Conservation (phyloP, 2,113 vertebrate species). For the Bos indicus region DNA sequence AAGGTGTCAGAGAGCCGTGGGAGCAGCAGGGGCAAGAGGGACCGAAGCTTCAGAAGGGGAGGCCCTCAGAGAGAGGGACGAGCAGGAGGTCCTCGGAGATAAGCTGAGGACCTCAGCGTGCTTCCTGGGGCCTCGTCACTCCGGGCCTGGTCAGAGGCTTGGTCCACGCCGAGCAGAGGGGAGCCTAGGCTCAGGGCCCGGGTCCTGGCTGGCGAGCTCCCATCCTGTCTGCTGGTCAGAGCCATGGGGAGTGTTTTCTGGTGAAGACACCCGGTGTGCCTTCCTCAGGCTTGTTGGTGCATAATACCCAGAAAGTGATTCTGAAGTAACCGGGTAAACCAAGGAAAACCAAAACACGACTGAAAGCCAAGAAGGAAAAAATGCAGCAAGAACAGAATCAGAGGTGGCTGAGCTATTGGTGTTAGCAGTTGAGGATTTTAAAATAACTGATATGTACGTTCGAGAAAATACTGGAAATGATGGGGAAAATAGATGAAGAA, state of each 20-base stretch:
- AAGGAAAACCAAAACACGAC: rapidly evolving
- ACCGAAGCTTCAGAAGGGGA: not conserved
- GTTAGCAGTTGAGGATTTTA: rapidly evolving
- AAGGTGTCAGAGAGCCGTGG: rapidly evolving
- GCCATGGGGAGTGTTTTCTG: not conserved
- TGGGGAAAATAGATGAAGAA: too few species aligned
- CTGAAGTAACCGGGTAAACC: rapidly evolving
- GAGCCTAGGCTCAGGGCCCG: too few species aligned
- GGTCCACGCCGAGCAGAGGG: not conserved
- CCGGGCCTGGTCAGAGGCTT: too few species aligned
- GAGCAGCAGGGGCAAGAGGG: rapidly evolving
- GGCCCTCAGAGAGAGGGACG: too few species aligned
- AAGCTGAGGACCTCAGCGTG: rapidly evolving
- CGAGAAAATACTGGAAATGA: not conserved
- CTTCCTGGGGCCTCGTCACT: not conserved
- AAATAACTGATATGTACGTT: not conserved
- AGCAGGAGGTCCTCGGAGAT: rapidly evolving
- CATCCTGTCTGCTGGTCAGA: rapidly evolving
- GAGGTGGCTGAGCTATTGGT: rapidly evolving
- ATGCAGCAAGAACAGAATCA: rapidly evolving
- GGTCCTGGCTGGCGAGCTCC: rapidly evolving
- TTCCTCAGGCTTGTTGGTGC: not conserved
- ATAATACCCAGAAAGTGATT: rapidly evolving
- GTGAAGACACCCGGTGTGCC: rapidly evolving
- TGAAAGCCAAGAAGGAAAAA: not conserved